Conservation (phyloP, 2,797 vertebrate species). For the Loriculus beryllinus region DNA sequence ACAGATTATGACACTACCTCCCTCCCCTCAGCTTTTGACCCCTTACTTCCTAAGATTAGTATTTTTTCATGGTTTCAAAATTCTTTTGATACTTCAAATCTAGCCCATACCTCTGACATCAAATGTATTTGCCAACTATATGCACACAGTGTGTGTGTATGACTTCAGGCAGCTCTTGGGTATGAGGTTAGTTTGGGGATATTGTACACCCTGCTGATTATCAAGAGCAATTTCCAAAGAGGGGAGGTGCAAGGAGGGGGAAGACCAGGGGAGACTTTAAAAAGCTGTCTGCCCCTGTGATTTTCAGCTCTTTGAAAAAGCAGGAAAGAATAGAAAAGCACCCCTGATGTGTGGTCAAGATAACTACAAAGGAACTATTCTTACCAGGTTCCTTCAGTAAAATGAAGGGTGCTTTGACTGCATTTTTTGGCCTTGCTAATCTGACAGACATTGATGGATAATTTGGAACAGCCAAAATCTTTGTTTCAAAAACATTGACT, state of each 20-base stretch:
- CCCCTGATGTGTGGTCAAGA: conserved; percentile 7
- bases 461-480: conserved; percentile 19
- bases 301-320: conserved; percentile 26
- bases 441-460: conserved; percentile 35
- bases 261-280: not conserved
- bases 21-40: not conserved
- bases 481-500: not conserved
- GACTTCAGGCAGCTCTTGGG: not conserved
- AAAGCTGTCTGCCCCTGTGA: not conserved
- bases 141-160: not conserved
- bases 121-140: not conserved
- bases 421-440: conserved; percentile 25
- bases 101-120: not conserved
- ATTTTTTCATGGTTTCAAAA: not conserved
- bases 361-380: conserved; percentile 50
- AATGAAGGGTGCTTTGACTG: conserved; percentile 10
- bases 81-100: not conserved
- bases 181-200: not conserved
- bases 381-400: conserved; percentile 15
- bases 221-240: not conserved
- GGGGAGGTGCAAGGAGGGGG: not conserved
- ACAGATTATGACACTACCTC: not conserved
- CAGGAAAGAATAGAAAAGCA: conserved; percentile 26
- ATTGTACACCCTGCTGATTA: not conserved
- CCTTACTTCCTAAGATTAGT: not conserved